Evolutionary conservation across 2,797 vertebrate genomes (phyloP), one percentile per base, ranked within the genome.

Genomic region (Fistularia tabacaria): DNA sequence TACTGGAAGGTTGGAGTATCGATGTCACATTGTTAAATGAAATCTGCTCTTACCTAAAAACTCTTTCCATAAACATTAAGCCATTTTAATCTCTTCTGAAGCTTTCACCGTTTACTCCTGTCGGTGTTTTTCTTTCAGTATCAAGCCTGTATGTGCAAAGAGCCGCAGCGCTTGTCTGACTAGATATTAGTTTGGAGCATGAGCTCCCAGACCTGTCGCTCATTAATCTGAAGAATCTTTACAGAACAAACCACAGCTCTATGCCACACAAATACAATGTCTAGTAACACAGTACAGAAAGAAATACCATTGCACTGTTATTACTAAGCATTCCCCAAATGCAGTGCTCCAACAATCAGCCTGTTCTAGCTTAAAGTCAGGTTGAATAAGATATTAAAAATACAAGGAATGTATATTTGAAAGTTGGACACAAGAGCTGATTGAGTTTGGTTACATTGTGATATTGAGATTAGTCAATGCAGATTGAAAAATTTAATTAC

Each of bases 21-120:
- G 54, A 56, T 40, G 54, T 56, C 54, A 15, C 13, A 46, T 13
- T 56, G 46, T 38, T 39, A 15, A 38, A 46, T 37, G 25, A 56
- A 46, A 55, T 55, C 53, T 55, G 36, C 38, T 55, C 13, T 46
- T 10, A 36, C 7, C 36, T 55, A 14, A 10, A 15, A 40, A 41
- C 51, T 36, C 41, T 43, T 56, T 38, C 14, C 11, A 58, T 76
- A 69, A 63, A 63, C 10, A 3, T 12, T 71, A 62, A 77, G 62
- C 69, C 25, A 25, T 82, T 73, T 76, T 64, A 58, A 73, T 65
- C 69, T 59, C 60, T 38, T 1, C 49, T 44, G 53, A 57, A 69
- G 55, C 71, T 57, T 41, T 68, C 25, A 43, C 61, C n/a, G 10
- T 74, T 80, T 69, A 70, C 76, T 64, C 57, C 46, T 44, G 50